Evolutionary conservation across 1,140 invertebrate genomes (phyloP).

Genomic region (Danaus melanippus): DNA sequence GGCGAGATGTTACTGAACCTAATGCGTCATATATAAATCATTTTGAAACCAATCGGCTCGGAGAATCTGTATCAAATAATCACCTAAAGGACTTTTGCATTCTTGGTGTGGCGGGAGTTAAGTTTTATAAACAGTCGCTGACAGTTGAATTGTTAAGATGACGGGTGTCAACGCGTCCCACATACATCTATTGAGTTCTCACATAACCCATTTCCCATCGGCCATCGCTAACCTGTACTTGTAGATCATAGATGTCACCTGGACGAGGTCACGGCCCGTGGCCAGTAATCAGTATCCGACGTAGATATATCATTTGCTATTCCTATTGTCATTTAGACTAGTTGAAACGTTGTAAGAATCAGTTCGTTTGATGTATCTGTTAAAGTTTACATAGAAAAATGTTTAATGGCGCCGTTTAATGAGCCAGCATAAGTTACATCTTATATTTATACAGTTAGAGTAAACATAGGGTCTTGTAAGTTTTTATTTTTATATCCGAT

Average conservation of each 20-base stretch:
- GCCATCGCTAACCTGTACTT: conserved; percentile 18
- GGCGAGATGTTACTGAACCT: background rate
- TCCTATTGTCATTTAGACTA: conserved; percentile 14
- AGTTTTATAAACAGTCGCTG: conserved; percentile 10
- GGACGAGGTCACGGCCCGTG: no score
- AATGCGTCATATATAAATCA: no score
- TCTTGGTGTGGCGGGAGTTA: conserved; percentile 3
- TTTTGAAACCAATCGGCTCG: background rate
- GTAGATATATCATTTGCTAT: conserved; percentile 23
- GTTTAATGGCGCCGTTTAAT: conserved; percentile 19
- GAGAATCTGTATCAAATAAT: conserved; percentile 29
- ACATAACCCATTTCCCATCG: conserved; percentile 12
- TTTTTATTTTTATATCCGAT: conserved; percentile 62
- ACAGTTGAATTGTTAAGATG: background rate
- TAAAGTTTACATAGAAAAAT: conserved; percentile 19
- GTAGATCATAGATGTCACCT: conserved; percentile 13
- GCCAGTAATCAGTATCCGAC: background rate
- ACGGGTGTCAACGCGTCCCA: conserved; percentile 10
- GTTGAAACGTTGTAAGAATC: conserved; percentile 13
- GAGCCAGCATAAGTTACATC: conserved; percentile 18
- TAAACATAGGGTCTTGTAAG: conserved; percentile 44
- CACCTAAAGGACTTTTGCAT: conserved; percentile 12
- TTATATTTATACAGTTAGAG: conserved; percentile 31
- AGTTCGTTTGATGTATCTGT: conserved; percentile 18
- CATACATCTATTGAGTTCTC: conserved; percentile 3